Conservation (phyloP, 2,113 vertebrate genomes). For the Erythrocercus mccallii region DNA sequence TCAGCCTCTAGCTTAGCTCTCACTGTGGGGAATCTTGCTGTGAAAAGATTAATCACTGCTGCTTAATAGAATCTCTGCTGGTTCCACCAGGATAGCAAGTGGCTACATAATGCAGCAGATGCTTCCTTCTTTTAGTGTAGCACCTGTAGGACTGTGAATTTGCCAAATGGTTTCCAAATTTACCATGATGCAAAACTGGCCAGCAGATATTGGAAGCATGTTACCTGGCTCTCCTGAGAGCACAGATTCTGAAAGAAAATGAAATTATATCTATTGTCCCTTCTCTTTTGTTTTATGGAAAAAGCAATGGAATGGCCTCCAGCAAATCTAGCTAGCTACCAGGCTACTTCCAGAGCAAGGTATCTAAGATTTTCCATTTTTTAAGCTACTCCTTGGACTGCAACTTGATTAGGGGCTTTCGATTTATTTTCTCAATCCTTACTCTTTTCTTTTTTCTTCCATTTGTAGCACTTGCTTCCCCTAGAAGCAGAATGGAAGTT, state of each 20-base stretch:
- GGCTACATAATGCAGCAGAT: conserved; percentile 24
- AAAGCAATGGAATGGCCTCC: not conserved
- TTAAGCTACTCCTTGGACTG: not conserved
- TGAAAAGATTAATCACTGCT: conserved; percentile 58
- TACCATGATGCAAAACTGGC: not conserved
- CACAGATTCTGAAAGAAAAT: not conserved
- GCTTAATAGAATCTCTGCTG: conserved; percentile 57
- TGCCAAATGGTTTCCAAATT: not conserved
- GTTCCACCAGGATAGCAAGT: conserved; percentile 33
- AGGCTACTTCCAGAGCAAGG: not conserved
- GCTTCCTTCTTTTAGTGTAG: conserved; percentile 1
- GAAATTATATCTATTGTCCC: not conserved
- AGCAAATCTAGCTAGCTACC: not conserved
- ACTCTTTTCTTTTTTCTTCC: not conserved
- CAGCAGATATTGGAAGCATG: not conserved
- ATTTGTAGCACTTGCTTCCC: not conserved
- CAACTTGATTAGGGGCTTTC: not conserved
- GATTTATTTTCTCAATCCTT: not conserved
- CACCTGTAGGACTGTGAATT: not conserved
- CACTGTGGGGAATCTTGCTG: conserved; percentile 53
- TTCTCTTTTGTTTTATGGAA: not conserved
- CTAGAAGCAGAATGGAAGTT: not conserved
- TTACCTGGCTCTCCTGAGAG: not conserved
- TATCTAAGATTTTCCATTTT: not conserved
- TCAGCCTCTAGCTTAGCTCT: conserved; percentile 48